These are phyloP conservation scores for Ploceus nigricollis DNA, from an alignment of 2,113 vertebrate species.

Conservation along the genomic window DNA sequence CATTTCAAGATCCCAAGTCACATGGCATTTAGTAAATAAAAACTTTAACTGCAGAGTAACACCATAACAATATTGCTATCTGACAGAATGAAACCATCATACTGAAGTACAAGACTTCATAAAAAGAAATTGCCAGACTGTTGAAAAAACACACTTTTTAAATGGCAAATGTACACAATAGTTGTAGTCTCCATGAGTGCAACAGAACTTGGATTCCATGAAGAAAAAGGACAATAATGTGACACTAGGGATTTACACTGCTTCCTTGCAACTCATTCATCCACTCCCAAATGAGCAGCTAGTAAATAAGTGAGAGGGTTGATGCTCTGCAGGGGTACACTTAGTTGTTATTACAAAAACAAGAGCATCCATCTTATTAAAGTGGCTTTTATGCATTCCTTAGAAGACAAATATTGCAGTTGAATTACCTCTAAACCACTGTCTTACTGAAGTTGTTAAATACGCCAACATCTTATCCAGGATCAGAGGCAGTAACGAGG, in stretches of 20 bases:
- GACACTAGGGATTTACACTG: neutral
- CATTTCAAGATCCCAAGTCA: neutral
- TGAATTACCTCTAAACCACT: neutral
- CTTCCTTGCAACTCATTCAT: neutral
- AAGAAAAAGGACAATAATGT: neutral
- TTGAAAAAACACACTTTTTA: neutral
- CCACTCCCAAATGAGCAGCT: neutral
- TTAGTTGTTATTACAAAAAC: neutral
- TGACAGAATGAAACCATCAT: neutral
- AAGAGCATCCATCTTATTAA: neutral
- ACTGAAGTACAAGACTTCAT: neutral
- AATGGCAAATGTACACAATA: neutral
- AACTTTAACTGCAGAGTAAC: neutral
- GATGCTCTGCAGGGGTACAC: neutral
- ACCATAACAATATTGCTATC: neutral
- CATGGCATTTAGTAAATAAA: neutral
- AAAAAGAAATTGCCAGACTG: neutral
- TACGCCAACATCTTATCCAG: neutral
- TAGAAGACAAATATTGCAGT: neutral
- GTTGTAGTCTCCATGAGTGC: neutral
- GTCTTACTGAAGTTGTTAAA: neutral
- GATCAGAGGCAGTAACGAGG: fast-evolving
- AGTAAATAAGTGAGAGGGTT: neutral
- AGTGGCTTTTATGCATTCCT: neutral
- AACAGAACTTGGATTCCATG: neutral